These are phyloP conservation scores for Stigmatopora argus DNA, from an alignment of 2,113 vertebrate species.

Conservation along the genomic window DNA sequence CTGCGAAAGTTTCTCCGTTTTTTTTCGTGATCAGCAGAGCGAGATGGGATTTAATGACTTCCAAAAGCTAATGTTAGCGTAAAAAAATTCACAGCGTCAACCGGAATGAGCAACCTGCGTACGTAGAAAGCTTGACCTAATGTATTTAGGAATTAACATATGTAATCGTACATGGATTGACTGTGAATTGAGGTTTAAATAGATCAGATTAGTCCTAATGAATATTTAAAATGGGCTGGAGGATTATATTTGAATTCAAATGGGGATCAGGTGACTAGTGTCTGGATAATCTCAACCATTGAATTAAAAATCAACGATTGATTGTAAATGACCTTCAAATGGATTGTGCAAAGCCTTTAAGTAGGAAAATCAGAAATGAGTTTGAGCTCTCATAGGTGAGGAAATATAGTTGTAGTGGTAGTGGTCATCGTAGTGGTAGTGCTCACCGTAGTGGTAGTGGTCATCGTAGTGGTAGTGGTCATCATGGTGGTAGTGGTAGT, in stretches of 20 bases:
- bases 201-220: not conserved
- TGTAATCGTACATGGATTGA: not conserved
- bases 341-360: no score
- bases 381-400: no score
- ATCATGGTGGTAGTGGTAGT: no score
- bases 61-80: constrained; percentile 30
- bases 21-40: constrained; percentile 32
- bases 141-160: not conserved
- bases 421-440: no score
- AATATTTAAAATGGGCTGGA: not conserved
- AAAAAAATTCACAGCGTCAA: constrained; percentile 38
- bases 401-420: no score
- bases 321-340: no score
- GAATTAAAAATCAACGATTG: no score
- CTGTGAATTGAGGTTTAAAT: not conserved
- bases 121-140: no score
- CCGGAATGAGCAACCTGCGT: constrained; percentile 24
- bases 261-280: not conserved
- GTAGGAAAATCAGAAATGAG: no score
- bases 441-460: no score
- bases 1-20: not conserved
- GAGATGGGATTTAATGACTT: constrained; percentile 56
- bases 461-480: no score
- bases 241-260: not conserved
- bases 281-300: no score